Conservation (phyloP, 2,113 vertebrate species). For the Tyrannus savana region DNA sequence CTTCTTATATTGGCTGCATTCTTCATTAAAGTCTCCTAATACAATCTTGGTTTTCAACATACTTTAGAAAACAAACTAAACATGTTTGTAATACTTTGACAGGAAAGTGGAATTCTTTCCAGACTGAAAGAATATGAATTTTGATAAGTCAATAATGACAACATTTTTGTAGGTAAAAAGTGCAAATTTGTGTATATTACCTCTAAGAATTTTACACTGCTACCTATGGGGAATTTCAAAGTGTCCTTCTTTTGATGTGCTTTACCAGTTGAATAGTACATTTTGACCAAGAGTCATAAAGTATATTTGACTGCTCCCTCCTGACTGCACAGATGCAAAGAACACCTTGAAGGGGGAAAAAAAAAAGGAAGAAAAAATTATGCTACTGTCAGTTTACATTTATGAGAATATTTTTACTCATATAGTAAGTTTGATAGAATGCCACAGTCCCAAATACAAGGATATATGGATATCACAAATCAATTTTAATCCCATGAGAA, state of each 20-base stretch:
- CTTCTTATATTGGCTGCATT: conserved; percentile 47
- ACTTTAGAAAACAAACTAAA: conserved; percentile 51
- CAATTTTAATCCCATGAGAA: conserved; percentile 8
- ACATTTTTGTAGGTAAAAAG: conserved; percentile 31
- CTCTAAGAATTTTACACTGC: conserved; percentile 28
- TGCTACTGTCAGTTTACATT: conserved; percentile 21
- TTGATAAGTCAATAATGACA: conserved; percentile 19
- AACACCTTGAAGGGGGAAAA: conserved; percentile 81
- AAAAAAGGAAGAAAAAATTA: neutral
- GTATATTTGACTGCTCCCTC: conserved; percentile 93
- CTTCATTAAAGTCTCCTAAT: conserved; percentile 50
- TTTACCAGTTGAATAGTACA: conserved; percentile 88
- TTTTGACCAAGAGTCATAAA: conserved; percentile 95
- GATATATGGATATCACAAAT: neutral
- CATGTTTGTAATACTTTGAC: neutral
- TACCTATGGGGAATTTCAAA: conserved; percentile 34
- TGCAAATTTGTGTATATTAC: conserved; percentile 52
- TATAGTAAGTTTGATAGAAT: neutral
- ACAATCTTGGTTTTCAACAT: conserved; percentile 33
- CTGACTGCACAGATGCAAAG: conserved; percentile 89
- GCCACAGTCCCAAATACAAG: neutral
- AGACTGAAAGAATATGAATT: neutral
- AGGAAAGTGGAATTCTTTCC: neutral
- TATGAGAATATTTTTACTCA: conserved; percentile 22
- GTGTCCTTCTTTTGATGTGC: conserved; percentile 33